Base-by-base conservation (phyloP, 2,113 vertebrate genomes). In the Cololabis saira region DNA sequence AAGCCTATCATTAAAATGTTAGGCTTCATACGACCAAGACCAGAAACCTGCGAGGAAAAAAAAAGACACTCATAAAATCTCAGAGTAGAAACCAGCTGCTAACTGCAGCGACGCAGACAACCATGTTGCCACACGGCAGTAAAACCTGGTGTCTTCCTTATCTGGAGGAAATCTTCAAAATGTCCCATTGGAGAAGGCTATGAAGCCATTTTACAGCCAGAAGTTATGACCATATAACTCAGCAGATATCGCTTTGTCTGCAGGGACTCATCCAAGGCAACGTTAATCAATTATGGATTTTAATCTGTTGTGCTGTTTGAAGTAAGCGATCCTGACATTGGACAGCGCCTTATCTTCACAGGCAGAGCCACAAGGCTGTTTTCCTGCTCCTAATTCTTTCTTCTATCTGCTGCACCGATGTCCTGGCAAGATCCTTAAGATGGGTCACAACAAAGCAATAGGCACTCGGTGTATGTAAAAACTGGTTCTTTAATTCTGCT, bases 1-100 rank as follows among this genome's bases (percentile, higher is more conserved):
- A 98, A 99, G 64, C 98, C 98, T 2, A 98, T 86, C 90, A 99
- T 95, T 66, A 99, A 72, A 19, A 89, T 99, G 73, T 99, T 99
- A 11, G 98, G 98, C 82, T 93, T 98, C 93, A 99, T 94, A 74
- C 96, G 94, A 12, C 98, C 98, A 52, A 99, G 93, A 79, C 98
- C 98, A 0, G 96, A 94, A 42, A 95, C 95, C 98, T 99, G 51
- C 17, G 27, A 45, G 18, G 33, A 59, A 67, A 68, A 51, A 47
- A 12, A 64, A 42, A 17, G 33, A n/a, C 18, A 44, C 14, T 47
- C 42, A 37, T 30, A 47, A 66, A 65, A 68, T 51, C 4, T 1
- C 10, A 0, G 12, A 30, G 64, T 63, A 4, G 19, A 37, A 19
- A 16, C 0, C 15, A 59, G 30, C 15, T 55, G 42, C 43, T 42